A percentile compares a stretch with the other conserved stretches of the same genome.
Evolutionary conservation across 2,797 vertebrate genomes (phyloP).

Genomic region (Potorous gilbertii): DNA sequence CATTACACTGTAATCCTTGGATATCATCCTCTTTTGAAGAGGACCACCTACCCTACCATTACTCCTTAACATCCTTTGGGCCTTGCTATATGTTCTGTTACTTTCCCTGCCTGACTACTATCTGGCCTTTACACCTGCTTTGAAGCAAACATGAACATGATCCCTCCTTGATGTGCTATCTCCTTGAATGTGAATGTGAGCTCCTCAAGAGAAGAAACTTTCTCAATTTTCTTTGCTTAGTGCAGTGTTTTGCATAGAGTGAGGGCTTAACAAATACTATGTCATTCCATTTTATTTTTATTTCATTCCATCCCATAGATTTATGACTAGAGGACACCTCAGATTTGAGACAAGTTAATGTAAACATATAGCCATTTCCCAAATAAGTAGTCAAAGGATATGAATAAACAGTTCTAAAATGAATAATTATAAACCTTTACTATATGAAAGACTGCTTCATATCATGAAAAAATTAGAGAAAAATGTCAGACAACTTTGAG

Average conservation of each 20-base stretch:
- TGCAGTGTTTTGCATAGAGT: neutral
- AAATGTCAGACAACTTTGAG: neutral
- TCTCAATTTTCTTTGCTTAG: neutral
- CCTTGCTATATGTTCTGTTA: neutral
- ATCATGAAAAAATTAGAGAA: neutral
- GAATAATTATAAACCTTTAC: neutral
- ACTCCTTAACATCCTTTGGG: neutral
- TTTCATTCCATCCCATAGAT: neutral
- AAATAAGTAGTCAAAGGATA: neutral
- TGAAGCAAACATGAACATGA: neutral
- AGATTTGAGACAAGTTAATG: neutral
- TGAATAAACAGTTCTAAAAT: neutral
- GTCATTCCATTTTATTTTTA: neutral
- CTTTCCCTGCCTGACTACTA: neutral
- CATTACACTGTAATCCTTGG: neutral
- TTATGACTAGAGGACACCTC: neutral
- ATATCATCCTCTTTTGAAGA: neutral
- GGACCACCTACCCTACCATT: neutral
- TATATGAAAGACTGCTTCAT: neutral
- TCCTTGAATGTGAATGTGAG: neutral
- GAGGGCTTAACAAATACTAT: neutral
- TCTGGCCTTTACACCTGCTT: neutral
- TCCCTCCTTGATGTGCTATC: neutral
- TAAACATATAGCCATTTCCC: neutral
- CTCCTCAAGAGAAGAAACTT: neutral